phyloP scores from a whole-genome alignment of 2,888 invertebrate species.

The Sphinx pinastri region DNA sequence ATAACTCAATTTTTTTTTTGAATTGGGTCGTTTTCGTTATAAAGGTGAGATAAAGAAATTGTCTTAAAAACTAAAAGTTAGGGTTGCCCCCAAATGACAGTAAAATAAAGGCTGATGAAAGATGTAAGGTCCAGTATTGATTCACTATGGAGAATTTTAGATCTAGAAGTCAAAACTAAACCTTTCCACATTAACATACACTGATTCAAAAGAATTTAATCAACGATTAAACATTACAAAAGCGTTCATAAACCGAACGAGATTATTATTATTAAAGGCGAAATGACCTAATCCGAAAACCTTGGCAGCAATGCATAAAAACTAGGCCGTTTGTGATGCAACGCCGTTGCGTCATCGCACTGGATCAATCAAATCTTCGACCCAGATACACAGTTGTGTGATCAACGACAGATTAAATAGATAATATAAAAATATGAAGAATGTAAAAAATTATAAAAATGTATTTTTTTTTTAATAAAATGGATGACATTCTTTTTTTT shows the following conservation, averaged over 20 bases:
- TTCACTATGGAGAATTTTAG: too few species aligned
- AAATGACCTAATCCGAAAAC: conserved; percentile 57
- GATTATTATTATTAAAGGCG: conserved; percentile 28
- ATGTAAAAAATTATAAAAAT: background rate
- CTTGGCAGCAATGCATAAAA: conserved; percentile 55
- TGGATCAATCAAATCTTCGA: conserved; percentile 27
- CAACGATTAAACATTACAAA: conserved; percentile 6
- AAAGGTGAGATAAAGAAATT: too few species aligned
- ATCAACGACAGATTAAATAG: too few species aligned
- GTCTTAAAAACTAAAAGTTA: too few species aligned
- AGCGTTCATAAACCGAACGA: conserved; percentile 20
- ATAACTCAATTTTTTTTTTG: too few species aligned
- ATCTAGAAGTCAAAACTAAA: too few species aligned
- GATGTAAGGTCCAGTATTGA: too few species aligned
- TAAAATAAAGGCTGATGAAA: too few species aligned
- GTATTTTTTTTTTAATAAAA: background rate
- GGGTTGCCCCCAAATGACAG: too few species aligned
- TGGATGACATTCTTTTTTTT: too few species aligned
- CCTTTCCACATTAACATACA: background rate
- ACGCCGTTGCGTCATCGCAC: conserved; percentile 32
- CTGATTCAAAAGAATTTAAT: background rate
- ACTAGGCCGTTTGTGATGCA: conserved; percentile 49
- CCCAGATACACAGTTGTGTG: conserved; percentile 26
- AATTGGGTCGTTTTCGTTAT: too few species aligned
- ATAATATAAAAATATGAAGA: background rate